Percentiles rank a stretch among this genome's conserved stretches.
phyloP scores from a whole-genome alignment of 2,888 invertebrate genomes.

The Hydrotaea cyrtoneurina region DNA sequence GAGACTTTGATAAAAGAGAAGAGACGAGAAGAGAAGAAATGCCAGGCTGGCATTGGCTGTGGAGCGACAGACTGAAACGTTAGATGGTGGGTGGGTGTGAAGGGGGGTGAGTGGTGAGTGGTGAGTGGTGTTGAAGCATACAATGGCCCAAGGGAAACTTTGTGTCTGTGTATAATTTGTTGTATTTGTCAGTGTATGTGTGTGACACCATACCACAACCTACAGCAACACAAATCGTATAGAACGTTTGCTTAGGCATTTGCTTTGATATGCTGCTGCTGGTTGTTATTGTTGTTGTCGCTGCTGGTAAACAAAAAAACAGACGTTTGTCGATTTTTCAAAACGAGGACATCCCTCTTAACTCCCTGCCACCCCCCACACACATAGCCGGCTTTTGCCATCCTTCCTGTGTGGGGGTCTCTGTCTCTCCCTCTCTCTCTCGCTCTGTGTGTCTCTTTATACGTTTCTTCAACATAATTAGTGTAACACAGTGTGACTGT shows the following conservation, averaged over 20 bases:
- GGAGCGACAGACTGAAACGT: too few relatives aligned
- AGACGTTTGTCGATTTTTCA: constrained; percentile 3
- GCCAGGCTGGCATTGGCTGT: too few relatives aligned
- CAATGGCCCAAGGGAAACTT: constrained; percentile 9
- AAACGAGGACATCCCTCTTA: constrained; percentile 18
- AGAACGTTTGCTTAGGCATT: neutral
- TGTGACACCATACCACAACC: constrained; percentile 72
- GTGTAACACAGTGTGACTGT: too few relatives aligned
- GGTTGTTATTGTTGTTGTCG: neutral
- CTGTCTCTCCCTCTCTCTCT: too few relatives aligned
- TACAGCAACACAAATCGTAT: constrained; percentile 76
- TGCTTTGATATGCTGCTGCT: neutral
- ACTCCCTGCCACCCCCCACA: neutral
- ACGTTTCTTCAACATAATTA: too few relatives aligned
- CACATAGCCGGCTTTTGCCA: neutral
- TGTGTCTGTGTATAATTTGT: neutral
- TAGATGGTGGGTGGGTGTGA: neutral
- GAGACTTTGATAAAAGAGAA: neutral
- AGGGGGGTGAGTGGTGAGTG: neutral
- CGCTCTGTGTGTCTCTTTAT: too few relatives aligned
- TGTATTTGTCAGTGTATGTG: neutral
- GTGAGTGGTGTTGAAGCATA: neutral
- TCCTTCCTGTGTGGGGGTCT: neutral
- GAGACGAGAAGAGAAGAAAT: neutral
- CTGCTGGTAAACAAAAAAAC: neutral